Evolutionary conservation across 2,113 vertebrate genomes (phyloP).

Genomic region (Diphyllodes magnificus): DNA sequence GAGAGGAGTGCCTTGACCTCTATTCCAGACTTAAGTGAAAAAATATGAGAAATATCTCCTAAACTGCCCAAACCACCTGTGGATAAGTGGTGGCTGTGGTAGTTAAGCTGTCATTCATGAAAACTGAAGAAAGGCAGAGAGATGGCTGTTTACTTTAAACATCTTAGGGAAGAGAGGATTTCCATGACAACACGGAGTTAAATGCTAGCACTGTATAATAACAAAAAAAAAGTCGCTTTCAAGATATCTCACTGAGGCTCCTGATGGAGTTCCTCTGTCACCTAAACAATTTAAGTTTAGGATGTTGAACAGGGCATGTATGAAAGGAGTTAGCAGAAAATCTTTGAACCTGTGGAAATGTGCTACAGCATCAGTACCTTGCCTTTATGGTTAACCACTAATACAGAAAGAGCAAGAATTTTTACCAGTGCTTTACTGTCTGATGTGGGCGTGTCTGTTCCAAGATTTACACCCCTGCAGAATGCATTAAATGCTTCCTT

Average conservation of each 20-base stretch:
- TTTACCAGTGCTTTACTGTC: not conserved
- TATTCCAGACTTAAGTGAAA: constrained; percentile 17
- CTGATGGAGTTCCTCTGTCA: not conserved
- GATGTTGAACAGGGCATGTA: not conserved
- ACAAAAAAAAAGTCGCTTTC: not conserved
- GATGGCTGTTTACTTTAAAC: constrained; percentile 45
- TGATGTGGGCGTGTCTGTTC: not conserved
- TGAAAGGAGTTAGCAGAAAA: not conserved
- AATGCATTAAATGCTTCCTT: not conserved
- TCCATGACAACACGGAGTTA: constrained; percentile 35
- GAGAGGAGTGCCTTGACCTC: constrained; percentile 13
- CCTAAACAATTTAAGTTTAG: not conserved
- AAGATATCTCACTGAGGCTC: not conserved
- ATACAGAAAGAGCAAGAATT: not conserved
- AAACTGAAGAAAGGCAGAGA: constrained; percentile 47
- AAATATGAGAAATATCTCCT: not conserved
- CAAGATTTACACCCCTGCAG: not conserved
- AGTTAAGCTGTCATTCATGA: constrained; percentile 56
- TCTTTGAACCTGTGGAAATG: not conserved
- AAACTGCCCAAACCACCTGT: constrained; percentile 7
- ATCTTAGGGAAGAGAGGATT: constrained; percentile 8
- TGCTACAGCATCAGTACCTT: not conserved
- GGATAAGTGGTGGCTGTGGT: not conserved
- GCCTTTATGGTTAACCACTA: not conserved
- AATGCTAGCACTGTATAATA: not conserved